phyloP scores from a whole-genome alignment of 1,140 invertebrate genomes.

The Rhizoglyphus robini region DNA sequence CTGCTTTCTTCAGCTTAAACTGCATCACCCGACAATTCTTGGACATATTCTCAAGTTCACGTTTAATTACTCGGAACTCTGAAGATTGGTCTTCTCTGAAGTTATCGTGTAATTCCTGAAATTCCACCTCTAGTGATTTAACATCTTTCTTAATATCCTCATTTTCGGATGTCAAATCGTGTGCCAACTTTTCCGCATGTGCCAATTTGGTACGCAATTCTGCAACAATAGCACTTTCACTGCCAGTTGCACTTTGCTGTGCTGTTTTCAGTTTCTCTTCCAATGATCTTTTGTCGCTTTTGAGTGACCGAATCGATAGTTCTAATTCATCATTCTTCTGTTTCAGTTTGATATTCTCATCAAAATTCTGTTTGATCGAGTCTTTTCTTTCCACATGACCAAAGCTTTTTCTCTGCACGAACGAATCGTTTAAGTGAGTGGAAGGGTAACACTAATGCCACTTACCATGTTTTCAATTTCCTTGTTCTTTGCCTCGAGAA shows the following conservation, averaged over 20 bases:
- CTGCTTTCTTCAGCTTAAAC: constrained; percentile 92
- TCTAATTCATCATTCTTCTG: background rate
- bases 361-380: constrained; percentile 47
- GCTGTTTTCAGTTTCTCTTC: constrained; percentile 48
- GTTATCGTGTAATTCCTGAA: constrained; percentile 46
- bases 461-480: constrained; percentile 47
- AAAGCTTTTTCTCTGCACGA: constrained; percentile 1
- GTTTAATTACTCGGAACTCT: constrained; percentile 83
- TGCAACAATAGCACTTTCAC: constrained; percentile 51
- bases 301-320: constrained; percentile 48
- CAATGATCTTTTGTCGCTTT: constrained; percentile 63
- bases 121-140: constrained; percentile 52
- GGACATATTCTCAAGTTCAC: constrained; percentile 83
- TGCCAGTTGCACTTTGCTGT: constrained; percentile 49
- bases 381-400: constrained; percentile 25
- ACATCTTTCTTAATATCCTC: constrained; percentile 87
- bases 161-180: constrained; percentile 90
- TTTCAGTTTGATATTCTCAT: constrained; percentile 48
- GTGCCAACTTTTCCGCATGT: constrained; percentile 71
- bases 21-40: constrained; percentile 97
- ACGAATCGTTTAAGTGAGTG: background rate
- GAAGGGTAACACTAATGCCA: background rate
- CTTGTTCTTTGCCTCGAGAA: constrained; percentile 65
- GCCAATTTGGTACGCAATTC: constrained; percentile 50
- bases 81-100: constrained; percentile 87